Conservation (phyloP, 2,113 vertebrate genomes). For the chimpanzee (Pan troglodytes) region NHGRI_mPanTro3-v2.1_pri NC_072420.2:23216501-23217000, state of each 20-base stretch:
- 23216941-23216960: not conserved
- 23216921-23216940: not conserved
- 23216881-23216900: not conserved
- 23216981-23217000: not conserved
- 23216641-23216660: not conserved
- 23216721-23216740: not conserved
- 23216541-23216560: no score
- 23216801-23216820: not conserved
- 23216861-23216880: not conserved
- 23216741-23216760: not conserved
- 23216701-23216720: not conserved
- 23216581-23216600: no score
- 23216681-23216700: not conserved
- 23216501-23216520: no score
- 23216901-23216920: not conserved
- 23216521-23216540: no score
- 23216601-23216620: no score
- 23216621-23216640: not conserved
- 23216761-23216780: accelerated
- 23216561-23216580: no score
- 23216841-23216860: not conserved
- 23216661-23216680: not conserved
- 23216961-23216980: not conserved
- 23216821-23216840: not conserved
- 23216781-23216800: not conserved